Evolutionary conservation across 2,888 invertebrate genomes (phyloP), one percentile per base, ranked within the genome.

Genomic region (Andrena dorsata): DNA sequence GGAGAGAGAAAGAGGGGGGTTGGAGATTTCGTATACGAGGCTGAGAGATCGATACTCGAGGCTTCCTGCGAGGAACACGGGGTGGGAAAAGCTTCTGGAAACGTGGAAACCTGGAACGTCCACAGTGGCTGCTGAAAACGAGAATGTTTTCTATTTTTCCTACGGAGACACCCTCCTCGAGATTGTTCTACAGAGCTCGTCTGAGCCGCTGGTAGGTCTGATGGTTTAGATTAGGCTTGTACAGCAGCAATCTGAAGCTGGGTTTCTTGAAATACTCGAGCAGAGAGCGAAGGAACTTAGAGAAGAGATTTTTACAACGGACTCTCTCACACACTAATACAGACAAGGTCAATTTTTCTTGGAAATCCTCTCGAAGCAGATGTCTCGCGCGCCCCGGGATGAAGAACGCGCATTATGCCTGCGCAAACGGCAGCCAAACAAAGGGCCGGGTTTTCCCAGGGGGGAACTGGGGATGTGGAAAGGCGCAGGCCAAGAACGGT

Each of bases 41-140:
- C 82, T 35, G 61, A 66, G 70, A 79, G 73, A 86, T 86, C 86
- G 86, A 86, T 86, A 86, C 84, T 73, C 70, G 64, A 53, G 66
- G 56, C 76, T 80, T 73, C 23, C 61, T 68, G 68, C 71, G 47
- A 66, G 75, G 28, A 58, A 49, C 71, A 26, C 28, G 69, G 26
- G 41, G 61, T 32, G 68, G 64, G 72, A 72, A 78, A 83, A 58
- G 56, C 81, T 58, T 61, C 23, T 75, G 60, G 77, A 68, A 78
- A 80, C 63, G 77, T 41, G 70, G 66, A 76, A 83, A 75, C 49
- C 60, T 32, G 47, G 72, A 72, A 80, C 53, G 47, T 35, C n/a
- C 47, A 61, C 41, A 49, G 68, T 53, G 5, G 23, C 32, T 13
- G 56, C 13, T 6, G 13, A 6, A 30, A 23, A 65, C 47, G 20